Base-by-base conservation (phyloP, 1,140 invertebrate species). In the Leptopilina boulardi region DNA sequence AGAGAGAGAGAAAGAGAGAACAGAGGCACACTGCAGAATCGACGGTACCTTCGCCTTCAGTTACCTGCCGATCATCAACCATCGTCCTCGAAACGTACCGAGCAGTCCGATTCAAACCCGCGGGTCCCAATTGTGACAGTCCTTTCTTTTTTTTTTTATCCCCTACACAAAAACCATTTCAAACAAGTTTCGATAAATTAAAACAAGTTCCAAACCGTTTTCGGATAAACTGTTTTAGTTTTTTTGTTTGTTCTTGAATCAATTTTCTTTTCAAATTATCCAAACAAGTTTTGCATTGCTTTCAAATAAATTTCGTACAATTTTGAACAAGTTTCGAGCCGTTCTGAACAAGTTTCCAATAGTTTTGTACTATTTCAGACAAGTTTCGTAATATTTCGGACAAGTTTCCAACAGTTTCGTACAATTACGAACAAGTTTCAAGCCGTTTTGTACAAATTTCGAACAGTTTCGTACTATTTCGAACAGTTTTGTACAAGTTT, bases 1-100 rank as follows among this genome's bases (percentile, higher is more conserved):
- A n/a, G n/a, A n/a, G n/a, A n/a, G n/a, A n/a, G n/a, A n/a, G n/a
- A n/a, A 82, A 70, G 73, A 74, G 78, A 83, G 84, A 75, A 47
- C 66, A 75, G 70, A 75, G 77, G 77, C 71, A 73, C 77, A 73
- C 77, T 74, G 72, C 73, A 59, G 73, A 66, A 66, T 21, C 56
- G 56, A 75, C 77, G 66, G 56, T 66, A n/a, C 59, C 59, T 30
- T 30, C 59, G 59, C 23, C 21, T n/a, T 66, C 59, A 66, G 59
- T 66, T n/a, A 30, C 59, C 59, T 66, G 59, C 26, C 59, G 59
- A 66, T 66, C 59, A 34, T 66, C n/a, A n/a, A n/a, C 59, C 59
- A 70, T 72, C 77, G 73, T 51, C 56, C 76, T 66, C 76, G 56
- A 73, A 21, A 42, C 74, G 72, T 10, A 77, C 76, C 76, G 44